Conservation (phyloP, 2,113 vertebrate species). For the Cygnus buccinator region DNA sequence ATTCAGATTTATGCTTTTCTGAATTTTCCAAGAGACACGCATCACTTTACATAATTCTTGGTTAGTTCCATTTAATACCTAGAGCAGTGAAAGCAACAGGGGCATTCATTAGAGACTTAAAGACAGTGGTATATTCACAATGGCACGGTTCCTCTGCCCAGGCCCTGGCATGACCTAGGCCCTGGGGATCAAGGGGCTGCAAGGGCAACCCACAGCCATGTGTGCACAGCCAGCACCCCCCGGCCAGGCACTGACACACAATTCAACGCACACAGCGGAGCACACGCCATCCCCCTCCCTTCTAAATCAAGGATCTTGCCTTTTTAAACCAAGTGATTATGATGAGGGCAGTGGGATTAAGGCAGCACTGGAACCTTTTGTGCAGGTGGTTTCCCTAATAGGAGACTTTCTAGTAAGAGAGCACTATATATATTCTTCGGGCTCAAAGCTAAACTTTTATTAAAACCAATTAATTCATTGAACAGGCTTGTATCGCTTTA, state of each 20-base stretch:
- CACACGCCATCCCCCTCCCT: not conserved
- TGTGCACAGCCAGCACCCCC: not conserved
- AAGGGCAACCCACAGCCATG: not conserved
- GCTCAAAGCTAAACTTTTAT: slow-evolving; percentile 74
- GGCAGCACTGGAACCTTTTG: slow-evolving; percentile 21
- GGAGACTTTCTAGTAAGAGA: slow-evolving; percentile 45
- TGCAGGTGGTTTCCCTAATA: slow-evolving; percentile 45
- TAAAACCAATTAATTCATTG: slow-evolving; percentile 79
- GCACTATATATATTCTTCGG: slow-evolving; percentile 43
- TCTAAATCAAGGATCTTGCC: slow-evolving; percentile 29
- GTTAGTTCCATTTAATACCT: not conserved
- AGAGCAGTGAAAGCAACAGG: not conserved
- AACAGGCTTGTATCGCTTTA: slow-evolving; percentile 80
- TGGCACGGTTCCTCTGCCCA: not conserved
- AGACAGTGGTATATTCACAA: not conserved
- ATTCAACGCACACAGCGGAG: not conserved
- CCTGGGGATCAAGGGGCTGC: not conserved
- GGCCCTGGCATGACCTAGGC: not conserved
- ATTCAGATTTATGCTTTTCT: not conserved
- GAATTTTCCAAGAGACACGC: not conserved
- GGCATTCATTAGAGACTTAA: not conserved
- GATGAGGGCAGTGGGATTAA: slow-evolving; percentile 43
- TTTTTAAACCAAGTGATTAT: slow-evolving; percentile 42
- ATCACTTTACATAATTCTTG: not conserved
- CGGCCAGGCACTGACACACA: not conserved